Percentiles rank a stretch among this genome's conserved stretches.
Conservation (phyloP, 2,888 invertebrate species). For the Meandrusa payeni region DNA sequence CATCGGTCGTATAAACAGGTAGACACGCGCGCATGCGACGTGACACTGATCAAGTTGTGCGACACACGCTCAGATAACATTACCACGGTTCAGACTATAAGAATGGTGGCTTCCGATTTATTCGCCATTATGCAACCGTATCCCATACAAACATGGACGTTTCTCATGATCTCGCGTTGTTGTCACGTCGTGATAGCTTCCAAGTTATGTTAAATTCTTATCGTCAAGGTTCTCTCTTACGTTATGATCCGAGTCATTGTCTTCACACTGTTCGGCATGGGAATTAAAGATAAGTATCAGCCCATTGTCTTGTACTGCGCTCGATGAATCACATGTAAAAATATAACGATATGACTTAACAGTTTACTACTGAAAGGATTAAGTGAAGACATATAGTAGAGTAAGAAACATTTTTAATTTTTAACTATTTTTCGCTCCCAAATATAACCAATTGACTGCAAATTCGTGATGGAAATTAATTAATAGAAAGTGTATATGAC, state of each 20-base stretch:
- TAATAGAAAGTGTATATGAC: constrained; percentile 19
- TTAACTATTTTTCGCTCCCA: too few relatives aligned
- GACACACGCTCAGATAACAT: constrained; percentile 27
- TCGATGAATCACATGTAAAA: constrained; percentile 11
- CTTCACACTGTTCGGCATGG: constrained; percentile 11
- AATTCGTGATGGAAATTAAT: constrained; percentile 22
- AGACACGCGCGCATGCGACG: constrained; percentile 60
- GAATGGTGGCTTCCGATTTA: constrained; percentile 5
- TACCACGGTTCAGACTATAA: constrained; percentile 6
- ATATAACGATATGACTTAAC: not conserved
- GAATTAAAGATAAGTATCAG: constrained; percentile 20
- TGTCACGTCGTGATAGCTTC: constrained; percentile 4
- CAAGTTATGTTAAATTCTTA: constrained; percentile 9
- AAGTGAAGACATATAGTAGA: too few relatives aligned
- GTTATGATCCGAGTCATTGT: constrained; percentile 4
- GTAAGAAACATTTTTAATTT: not conserved
- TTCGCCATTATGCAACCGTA: constrained; percentile 15
- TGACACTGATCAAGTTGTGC: constrained; percentile 42
- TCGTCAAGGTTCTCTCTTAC: constrained; percentile 5
- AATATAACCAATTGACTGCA: not conserved
- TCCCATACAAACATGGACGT: constrained; percentile 2
- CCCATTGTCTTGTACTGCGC: constrained; percentile 3
- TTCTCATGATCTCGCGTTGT: constrained; percentile 11
- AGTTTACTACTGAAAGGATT: too few relatives aligned
- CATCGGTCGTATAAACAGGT: constrained; percentile 64